Conservation (phyloP, 2,888 invertebrate genomes). For the Acanthosepion esculentum region DNA sequence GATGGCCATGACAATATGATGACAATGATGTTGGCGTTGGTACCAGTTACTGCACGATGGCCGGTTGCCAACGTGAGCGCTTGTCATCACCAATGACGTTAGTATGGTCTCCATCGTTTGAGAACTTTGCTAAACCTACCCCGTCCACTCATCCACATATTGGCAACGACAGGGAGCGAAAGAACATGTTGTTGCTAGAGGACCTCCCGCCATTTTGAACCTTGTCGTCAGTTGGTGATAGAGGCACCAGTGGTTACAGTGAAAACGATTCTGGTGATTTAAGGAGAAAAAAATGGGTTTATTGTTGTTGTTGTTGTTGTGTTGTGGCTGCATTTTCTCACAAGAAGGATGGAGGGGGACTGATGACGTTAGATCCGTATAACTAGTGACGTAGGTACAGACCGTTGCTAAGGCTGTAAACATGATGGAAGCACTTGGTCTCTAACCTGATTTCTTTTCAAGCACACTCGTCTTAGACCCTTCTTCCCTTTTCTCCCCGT, state of each 20-base stretch:
- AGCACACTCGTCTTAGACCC: neutral
- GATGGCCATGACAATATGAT: neutral
- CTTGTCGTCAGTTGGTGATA: neutral
- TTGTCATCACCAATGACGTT: slow-evolving; percentile 17
- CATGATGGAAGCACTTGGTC: neutral
- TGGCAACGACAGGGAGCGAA: neutral
- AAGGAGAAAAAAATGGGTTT: neutral
- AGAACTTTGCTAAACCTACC: neutral
- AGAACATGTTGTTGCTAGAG: neutral
- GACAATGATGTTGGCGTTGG: neutral
- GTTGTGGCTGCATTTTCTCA: neutral
- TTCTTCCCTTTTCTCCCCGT: neutral
- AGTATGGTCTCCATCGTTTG: neutral
- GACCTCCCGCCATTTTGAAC: neutral
- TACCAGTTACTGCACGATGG: neutral
- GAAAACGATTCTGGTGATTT: neutral
- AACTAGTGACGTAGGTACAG: neutral
- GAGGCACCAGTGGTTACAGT: neutral
- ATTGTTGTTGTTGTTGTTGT: neutral
- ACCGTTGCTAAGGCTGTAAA: neutral
- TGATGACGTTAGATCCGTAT: neutral
- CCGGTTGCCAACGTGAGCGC: neutral
- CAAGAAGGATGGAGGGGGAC: neutral
- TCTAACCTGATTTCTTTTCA: neutral
- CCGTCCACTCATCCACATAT: neutral